These are phyloP conservation scores for Etheostoma perlongum DNA, from an alignment of 2,797 vertebrate species.

Conservation along the genomic window DNA sequence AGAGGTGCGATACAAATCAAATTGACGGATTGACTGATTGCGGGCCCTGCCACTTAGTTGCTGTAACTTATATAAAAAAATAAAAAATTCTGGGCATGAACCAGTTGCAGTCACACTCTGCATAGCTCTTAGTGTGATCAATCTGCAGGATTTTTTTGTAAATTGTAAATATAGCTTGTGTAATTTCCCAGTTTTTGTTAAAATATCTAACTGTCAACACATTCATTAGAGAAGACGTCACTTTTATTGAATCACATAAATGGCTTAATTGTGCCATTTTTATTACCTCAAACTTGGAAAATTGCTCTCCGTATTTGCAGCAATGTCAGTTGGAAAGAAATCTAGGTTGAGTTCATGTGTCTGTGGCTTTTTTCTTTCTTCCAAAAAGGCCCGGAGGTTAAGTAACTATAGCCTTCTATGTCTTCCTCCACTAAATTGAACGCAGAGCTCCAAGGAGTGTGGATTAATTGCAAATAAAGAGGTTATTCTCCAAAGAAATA, in stretches of 20 bases:
- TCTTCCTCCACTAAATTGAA: constrained; percentile 81
- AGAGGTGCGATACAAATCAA: not conserved
- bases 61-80: not conserved
- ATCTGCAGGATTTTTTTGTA: constrained; percentile 6
- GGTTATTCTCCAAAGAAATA: constrained; percentile 82
- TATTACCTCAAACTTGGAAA: constrained; percentile 54
- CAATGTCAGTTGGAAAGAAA: constrained; percentile 56
- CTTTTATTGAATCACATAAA: constrained; percentile 44
- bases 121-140: constrained; percentile 24
- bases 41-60: not conserved
- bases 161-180: constrained; percentile 7
- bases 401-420: constrained; percentile 74
- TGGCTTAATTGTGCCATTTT: constrained; percentile 69
- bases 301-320: constrained; percentile 39
- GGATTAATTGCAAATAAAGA: constrained; percentile 84
- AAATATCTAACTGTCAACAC: constrained; percentile 46
- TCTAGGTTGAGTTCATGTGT: constrained; percentile 78
- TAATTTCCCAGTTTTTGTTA: constrained; percentile 15
- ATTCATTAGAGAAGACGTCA: constrained; percentile 64
- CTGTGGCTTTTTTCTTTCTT: constrained; percentile 52
- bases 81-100: not conserved
- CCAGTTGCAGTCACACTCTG: constrained; percentile 41
- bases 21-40: constrained; percentile 16
- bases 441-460: constrained; percentile 78
- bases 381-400: constrained; percentile 76